A percentile compares a stretch with the other conserved stretches of the same genome.
phyloP scores from a whole-genome alignment of 2,888 invertebrate genomes.

The Mallateleia sp. region DNA sequence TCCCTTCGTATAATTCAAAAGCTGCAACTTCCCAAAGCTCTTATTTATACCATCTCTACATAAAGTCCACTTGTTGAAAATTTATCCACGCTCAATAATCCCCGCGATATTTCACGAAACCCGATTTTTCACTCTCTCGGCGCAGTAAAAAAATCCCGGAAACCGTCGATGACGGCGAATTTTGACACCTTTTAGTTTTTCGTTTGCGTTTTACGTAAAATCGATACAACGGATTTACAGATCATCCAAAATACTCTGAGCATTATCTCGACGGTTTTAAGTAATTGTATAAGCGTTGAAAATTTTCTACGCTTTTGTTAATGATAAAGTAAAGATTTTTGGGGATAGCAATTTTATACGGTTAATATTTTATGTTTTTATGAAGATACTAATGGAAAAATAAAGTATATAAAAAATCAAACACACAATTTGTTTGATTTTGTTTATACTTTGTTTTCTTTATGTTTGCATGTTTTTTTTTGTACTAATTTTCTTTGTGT shows the following conservation, averaged over 20 bases:
- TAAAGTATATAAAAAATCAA: too few relatives aligned
- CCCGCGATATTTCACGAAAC: slow-evolving; percentile 62
- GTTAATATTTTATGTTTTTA: too few relatives aligned
- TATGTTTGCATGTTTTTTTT: too few relatives aligned
- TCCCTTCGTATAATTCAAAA: slow-evolving; percentile 16
- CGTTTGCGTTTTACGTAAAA: slow-evolving; percentile 59
- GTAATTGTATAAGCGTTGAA: too few relatives aligned
- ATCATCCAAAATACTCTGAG: slow-evolving; percentile 48
- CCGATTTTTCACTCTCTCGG: slow-evolving; percentile 65
- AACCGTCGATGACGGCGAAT: slow-evolving; percentile 58
- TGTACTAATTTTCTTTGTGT: too few relatives aligned
- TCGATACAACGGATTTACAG: slow-evolving; percentile 67
- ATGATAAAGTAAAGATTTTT: too few relatives aligned
- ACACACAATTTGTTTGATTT: too few relatives aligned
- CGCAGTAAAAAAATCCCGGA: slow-evolving; percentile 54
- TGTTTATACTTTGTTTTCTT: too few relatives aligned
- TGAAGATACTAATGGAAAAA: too few relatives aligned
- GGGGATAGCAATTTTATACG: too few relatives aligned
- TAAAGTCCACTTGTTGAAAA: slow-evolving; percentile 67
- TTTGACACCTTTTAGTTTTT: slow-evolving; percentile 64
- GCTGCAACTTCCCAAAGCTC: slow-evolving; percentile 51
- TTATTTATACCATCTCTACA: slow-evolving; percentile 59
- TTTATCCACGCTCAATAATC: slow-evolving; percentile 67
- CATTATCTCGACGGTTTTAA: slow-evolving; percentile 18
- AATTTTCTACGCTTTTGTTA: too few relatives aligned